Percentiles rank a stretch among this genome's conserved stretches.
These are phyloP conservation scores for Drepana falcataria DNA, from an alignment of 2,888 invertebrate genomes.

Conservation along the genomic window DNA sequence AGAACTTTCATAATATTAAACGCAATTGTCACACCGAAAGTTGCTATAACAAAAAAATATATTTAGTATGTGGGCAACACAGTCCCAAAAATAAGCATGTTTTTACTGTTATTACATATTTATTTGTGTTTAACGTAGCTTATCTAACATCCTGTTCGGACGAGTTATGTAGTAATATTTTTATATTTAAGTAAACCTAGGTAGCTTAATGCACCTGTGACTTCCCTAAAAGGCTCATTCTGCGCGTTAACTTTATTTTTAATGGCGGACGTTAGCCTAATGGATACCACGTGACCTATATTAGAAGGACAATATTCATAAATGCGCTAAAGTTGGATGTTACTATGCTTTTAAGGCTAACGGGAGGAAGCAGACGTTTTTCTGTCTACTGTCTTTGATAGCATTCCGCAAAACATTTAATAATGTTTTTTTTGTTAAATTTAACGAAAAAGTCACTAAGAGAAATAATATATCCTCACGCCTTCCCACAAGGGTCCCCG, in stretches of 20 bases:
- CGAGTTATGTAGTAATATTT: slow-evolving; percentile 42
- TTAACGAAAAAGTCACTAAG: too few species aligned
- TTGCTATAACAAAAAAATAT: too few species aligned
- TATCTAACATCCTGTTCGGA: slow-evolving; percentile 24
- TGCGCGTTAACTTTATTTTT: slow-evolving; percentile 66
- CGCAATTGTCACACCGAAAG: too few species aligned
- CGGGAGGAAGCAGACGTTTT: slow-evolving; percentile 29
- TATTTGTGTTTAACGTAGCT: slow-evolving; percentile 7
- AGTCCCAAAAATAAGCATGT: neutral
- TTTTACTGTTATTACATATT: slow-evolving; percentile 1
- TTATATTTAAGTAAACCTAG: slow-evolving; percentile 59
- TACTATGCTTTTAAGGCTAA: slow-evolving; percentile 60
- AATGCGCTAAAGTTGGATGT: slow-evolving; percentile 61
- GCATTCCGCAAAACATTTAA: too few species aligned
- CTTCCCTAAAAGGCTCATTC: slow-evolving; percentile 64
- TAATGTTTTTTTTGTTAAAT: slow-evolving; percentile 6
- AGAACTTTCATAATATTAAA: too few species aligned
- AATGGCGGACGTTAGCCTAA: slow-evolving; percentile 68
- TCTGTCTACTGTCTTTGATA: slow-evolving; percentile 9
- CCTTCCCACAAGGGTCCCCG: too few species aligned
- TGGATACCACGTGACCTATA: slow-evolving; percentile 70
- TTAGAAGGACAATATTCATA: slow-evolving; percentile 66
- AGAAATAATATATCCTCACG: too few species aligned
- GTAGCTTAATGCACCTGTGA: slow-evolving; percentile 70
- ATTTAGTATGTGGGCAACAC: too few species aligned